These are phyloP conservation scores for Hydrolagus colliei DNA, from an alignment of 2,797 vertebrate species.

Conservation along the genomic window DNA sequence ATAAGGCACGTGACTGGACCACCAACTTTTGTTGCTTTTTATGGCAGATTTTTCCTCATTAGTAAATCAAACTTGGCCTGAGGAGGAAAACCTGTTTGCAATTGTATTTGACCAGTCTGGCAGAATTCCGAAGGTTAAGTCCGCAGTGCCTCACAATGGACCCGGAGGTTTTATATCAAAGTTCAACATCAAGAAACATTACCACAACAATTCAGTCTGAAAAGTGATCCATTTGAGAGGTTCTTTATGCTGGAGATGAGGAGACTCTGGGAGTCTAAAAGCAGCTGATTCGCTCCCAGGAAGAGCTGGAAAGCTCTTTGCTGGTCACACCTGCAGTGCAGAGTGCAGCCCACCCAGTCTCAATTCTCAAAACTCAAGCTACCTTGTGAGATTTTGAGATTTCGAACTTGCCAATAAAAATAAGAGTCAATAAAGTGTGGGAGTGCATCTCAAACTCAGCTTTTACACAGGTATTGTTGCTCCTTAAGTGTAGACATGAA, in stretches of 20 bases:
- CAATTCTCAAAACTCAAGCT: no score
- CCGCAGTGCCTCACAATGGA: not conserved
- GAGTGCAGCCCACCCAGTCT: no score
- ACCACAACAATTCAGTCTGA: not conserved
- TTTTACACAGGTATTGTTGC: no score
- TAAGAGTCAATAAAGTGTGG: no score
- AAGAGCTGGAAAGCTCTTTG: no score
- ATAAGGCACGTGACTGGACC: not conserved
- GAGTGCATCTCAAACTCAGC: no score
- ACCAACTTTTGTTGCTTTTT: not conserved
- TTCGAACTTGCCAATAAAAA: no score
- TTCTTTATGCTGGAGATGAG: not conserved
- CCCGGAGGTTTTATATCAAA: not conserved
- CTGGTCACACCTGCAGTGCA: no score
- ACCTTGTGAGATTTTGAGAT: no score
- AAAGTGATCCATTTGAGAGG: not conserved
- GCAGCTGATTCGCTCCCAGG: not conserved
- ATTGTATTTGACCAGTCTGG: not conserved
- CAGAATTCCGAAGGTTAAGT: not conserved
- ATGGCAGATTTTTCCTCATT: not conserved
- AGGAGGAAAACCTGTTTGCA: not conserved
- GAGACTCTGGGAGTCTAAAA: not conserved
- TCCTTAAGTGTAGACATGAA: no score
- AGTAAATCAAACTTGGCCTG: not conserved
- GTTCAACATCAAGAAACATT: not conserved